Percentiles rank a stretch among this genome's conserved stretches.
Evolutionary conservation across 2,113 vertebrate genomes (phyloP).

Genomic region (Pseudorectes ferrugineus): DNA sequence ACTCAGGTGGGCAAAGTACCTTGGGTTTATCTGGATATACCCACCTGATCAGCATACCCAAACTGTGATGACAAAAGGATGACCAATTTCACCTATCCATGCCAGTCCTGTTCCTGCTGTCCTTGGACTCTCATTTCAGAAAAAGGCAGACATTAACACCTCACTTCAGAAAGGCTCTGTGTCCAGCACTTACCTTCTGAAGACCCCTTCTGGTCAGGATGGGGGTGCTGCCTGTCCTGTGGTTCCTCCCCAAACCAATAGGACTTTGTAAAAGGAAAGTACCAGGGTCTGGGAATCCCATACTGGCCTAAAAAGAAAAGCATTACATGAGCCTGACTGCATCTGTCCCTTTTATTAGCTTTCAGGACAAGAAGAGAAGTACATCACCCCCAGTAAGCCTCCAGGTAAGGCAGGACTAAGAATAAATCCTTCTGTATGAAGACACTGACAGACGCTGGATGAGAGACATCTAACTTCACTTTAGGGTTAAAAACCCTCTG

Average conservation of each 20-base stretch:
- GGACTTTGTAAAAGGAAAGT: slow-evolving; percentile 90
- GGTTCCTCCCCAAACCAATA: slow-evolving; percentile 90
- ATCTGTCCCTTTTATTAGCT: not conserved
- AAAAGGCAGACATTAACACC: not conserved
- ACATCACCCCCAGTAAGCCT: not conserved
- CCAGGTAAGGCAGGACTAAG: not conserved
- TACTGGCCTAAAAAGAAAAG: slow-evolving; percentile 84
- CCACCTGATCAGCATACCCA: not conserved
- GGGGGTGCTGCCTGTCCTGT: slow-evolving; percentile 57
- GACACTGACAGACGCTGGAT: not conserved
- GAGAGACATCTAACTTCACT: not conserved
- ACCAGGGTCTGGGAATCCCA: slow-evolving; percentile 94
- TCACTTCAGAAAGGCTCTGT: not conserved
- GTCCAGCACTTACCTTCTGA: slow-evolving; percentile 76
- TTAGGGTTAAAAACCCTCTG: not conserved
- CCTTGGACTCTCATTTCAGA: not conserved
- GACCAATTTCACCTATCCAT: not conserved
- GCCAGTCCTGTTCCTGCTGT: not conserved
- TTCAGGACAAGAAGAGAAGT: not conserved
- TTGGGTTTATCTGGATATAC: not conserved
- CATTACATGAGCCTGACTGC: not conserved
- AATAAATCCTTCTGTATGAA: not conserved
- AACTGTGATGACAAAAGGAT: not conserved
- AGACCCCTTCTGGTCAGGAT: slow-evolving; percentile 68
- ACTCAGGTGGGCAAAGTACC: not conserved